Base-by-base conservation (phyloP, 2,113 vertebrate genomes). In the Uropsilus gracilis region DNA sequence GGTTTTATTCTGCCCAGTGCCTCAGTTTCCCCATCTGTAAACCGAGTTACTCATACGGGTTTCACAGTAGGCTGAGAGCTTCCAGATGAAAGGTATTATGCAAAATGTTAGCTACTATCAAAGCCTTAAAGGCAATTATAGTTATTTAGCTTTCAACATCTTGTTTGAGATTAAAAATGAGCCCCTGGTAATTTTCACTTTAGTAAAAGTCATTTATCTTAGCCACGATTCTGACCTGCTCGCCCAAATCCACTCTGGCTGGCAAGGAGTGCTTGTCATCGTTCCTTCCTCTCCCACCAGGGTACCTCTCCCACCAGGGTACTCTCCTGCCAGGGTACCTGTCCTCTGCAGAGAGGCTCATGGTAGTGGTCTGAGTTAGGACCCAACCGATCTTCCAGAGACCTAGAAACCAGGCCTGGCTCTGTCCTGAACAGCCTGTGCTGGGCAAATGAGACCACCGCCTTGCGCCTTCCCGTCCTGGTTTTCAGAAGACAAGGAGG, bases 11-110 rank as follows among this genome's bases (percentile, higher is more conserved):
- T n/a, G 66, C 8, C 24, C 72, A 10, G 48, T 63, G n/a, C 73
- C 82, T 94, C 86, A n/a, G 30, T 85, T 95, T 95, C 53, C 30
- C 48, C 69, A 71, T 66, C 39, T 92, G 10, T 86, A 66, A 92
- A 68, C 2, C 48, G 39, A 66, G 50, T 71, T 69, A 82, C 48
- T 77, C 63, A 61, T 18, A 63, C 39, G 61, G 80, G 5, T 37
- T 92, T 94, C 46, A 81, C 16, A 64, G 26, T 50, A 90, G 63
- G 90, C 76, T 90, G 64, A 88, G 75, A 90, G 69, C 50, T 61
- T 37, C 69, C 20, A 50, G 69, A 84, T 57, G 48, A 91, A 86
- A 94, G 44, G 2, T 57, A 17, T 83, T 63, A 68, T 44, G 69
- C 11, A 91, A 94, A 55, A 28, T 72, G 8, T 71, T 63, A 46